phyloP scores from a whole-genome alignment of 2,888 invertebrate genomes.

The Scaptomyza polygonia region DNA sequence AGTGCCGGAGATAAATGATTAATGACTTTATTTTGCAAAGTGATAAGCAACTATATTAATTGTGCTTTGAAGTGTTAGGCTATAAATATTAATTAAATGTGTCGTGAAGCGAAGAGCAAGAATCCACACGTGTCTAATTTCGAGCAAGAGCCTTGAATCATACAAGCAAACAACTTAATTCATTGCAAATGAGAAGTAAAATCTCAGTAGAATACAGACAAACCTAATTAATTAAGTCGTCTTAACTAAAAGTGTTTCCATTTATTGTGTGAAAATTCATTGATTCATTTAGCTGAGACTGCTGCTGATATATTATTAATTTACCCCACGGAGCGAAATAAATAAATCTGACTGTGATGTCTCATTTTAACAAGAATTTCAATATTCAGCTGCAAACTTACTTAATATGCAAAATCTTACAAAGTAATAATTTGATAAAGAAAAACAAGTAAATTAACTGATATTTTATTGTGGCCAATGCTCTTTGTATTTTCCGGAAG shows the following conservation, averaged over 20 bases:
- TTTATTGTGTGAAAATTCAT: no score
- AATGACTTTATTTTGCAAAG: conserved; percentile 45
- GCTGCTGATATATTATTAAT: no score
- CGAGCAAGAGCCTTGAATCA: no score
- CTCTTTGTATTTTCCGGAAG: background rate
- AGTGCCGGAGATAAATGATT: conserved; percentile 53
- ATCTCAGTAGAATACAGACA: background rate
- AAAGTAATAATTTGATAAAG: background rate
- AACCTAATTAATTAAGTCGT: background rate
- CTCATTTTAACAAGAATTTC: background rate
- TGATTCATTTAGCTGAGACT: no score
- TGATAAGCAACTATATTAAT: conserved; percentile 57
- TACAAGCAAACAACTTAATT: background rate
- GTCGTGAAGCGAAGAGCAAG: background rate
- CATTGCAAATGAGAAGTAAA: background rate
- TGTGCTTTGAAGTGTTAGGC: conserved; percentile 21
- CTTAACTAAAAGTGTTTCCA: no score
- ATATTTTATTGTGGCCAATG: background rate
- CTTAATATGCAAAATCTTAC: background rate
- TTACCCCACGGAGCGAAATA: no score
- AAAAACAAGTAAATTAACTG: background rate
- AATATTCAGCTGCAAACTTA: background rate
- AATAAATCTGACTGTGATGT: no score
- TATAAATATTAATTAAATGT: conserved; percentile 34
- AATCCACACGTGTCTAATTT: conserved; percentile 4